Percentiles rank a stretch among this genome's conserved stretches.
Evolutionary conservation across 2,113 vertebrate species (phyloP).

Genomic region (Scomber scombrus): DNA sequence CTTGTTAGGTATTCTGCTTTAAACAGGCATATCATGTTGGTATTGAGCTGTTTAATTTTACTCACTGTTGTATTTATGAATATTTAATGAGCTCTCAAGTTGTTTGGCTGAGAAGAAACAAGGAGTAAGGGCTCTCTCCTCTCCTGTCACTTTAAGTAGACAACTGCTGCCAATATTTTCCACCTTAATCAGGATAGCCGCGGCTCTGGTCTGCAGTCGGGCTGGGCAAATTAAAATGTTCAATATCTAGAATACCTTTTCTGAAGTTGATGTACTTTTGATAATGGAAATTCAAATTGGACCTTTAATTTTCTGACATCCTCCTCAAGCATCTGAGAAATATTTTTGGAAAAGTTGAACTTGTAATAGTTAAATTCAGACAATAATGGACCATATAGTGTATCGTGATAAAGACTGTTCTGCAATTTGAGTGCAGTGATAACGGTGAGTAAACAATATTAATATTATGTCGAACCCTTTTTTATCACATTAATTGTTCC

Average conservation of each 20-base stretch:
- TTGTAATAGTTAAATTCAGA: no score
- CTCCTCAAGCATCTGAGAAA: neutral
- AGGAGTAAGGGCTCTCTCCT: neutral
- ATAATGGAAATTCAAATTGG: constrained; percentile 5
- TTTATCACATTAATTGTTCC: neutral
- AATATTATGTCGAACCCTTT: neutral
- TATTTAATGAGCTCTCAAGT: constrained; percentile 57
- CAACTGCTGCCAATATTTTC: neutral
- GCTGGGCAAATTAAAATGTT: neutral
- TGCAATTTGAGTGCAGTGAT: neutral
- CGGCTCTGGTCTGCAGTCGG: neutral
- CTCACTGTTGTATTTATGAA: constrained; percentile 51
- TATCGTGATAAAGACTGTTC: no score
- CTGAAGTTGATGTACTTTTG: neutral
- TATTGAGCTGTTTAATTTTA: constrained; percentile 61
- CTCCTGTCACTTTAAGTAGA: neutral
- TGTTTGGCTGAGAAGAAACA: constrained; percentile 35
- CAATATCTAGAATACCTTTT: neutral
- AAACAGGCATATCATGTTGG: constrained; percentile 30
- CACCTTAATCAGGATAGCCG: constrained; percentile 11
- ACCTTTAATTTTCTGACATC: neutral
- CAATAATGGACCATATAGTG: no score
- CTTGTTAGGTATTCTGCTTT: constrained; percentile 8
- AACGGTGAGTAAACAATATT: neutral
- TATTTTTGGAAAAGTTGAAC: no score